Evolutionary conservation across 2,797 vertebrate species (phyloP).

Genomic region (Picus viridis): DNA sequence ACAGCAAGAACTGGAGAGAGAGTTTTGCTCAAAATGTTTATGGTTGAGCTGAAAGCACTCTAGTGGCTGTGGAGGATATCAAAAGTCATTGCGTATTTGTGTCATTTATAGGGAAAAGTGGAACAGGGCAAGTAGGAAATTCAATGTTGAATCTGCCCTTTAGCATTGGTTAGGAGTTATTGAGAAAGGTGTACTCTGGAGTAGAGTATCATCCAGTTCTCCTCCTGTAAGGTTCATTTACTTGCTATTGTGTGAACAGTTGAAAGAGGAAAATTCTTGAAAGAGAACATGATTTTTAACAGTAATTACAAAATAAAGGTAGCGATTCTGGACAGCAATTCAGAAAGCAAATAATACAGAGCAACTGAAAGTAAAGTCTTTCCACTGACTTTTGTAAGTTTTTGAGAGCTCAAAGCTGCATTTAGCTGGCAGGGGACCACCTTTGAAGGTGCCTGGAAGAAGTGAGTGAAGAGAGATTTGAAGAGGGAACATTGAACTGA

Average conservation of each 20-base stretch:
- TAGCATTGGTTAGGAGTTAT: neutral
- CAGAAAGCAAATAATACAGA: neutral
- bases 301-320: neutral
- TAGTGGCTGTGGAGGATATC: neutral
- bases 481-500: neutral
- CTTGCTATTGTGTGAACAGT: neutral
- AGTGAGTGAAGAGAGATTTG: neutral
- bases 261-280: neutral
- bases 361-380: constrained; percentile 3
- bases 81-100: neutral
- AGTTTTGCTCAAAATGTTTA: neutral
- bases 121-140: neutral
- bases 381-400: neutral
- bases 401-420: constrained; percentile 7
- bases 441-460: neutral
- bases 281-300: neutral
- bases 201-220: neutral
- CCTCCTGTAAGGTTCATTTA: neutral
- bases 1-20: no score
- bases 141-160: neutral
- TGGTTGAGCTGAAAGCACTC: neutral
- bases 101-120: neutral
- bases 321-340: neutral
- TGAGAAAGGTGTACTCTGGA: neutral
- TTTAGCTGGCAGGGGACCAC: neutral